phyloP scores from a whole-genome alignment of 2,888 invertebrate genomes.

The Sinopyrophorus schimmeli region DNA sequence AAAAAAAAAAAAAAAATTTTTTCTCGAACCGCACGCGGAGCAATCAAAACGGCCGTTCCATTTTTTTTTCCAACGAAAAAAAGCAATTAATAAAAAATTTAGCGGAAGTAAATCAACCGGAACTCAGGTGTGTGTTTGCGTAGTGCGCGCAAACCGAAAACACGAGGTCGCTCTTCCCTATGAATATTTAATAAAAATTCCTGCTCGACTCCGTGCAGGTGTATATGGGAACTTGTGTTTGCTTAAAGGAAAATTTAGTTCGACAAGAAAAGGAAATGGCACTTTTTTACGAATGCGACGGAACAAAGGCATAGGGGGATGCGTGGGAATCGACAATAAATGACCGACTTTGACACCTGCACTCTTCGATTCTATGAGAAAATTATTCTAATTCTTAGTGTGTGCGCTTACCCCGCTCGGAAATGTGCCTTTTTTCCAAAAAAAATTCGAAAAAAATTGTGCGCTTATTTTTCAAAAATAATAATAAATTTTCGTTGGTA shows the following conservation, averaged over 20 bases:
- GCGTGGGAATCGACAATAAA: conserved; percentile 22
- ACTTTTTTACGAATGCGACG: conserved; percentile 8
- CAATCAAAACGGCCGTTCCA: too few species aligned
- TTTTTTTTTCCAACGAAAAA: not conserved
- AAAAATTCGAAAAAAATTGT: too few species aligned
- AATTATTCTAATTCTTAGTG: too few species aligned
- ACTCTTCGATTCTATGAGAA: too few species aligned
- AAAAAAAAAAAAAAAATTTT: too few species aligned
- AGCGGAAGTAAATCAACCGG: conserved; percentile 18
- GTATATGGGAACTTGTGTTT: conserved; percentile 22
- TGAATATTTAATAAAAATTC: conserved; percentile 26
- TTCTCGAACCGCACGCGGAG: too few species aligned
- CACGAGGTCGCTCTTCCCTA: conserved; percentile 9
- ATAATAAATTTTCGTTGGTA: too few species aligned
- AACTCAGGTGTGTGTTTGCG: conserved; percentile 28
- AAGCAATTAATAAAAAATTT: conserved; percentile 4
- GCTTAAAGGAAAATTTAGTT: conserved; percentile 10
- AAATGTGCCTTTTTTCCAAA: too few species aligned
- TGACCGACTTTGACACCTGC: too few species aligned
- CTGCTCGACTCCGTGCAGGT: conserved; percentile 28
- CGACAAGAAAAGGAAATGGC: conserved; percentile 24
- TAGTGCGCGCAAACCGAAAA: conserved; percentile 15
- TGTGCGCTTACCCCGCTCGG: too few species aligned
- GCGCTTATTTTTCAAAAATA: too few species aligned
- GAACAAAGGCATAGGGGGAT: conserved; percentile 8